Percentiles rank a stretch among this genome's conserved stretches.
Conservation (phyloP, 2,797 vertebrate species). For the Sardinella longiceps region DNA sequence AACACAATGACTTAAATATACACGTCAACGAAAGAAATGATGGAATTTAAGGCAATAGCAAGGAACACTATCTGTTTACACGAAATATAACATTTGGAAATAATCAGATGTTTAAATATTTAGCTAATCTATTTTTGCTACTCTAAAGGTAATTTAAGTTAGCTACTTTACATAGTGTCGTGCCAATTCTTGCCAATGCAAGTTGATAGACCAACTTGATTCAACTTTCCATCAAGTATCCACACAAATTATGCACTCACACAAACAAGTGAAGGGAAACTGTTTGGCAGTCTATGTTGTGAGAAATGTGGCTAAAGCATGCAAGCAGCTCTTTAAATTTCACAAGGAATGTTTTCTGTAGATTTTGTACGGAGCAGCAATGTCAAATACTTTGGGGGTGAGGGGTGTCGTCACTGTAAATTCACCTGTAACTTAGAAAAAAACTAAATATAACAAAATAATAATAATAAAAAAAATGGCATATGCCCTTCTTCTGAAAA, state of each 20-base stretch:
- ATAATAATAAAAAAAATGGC: not conserved
- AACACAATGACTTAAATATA: conserved; percentile 61
- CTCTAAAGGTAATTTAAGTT: conserved; percentile 76
- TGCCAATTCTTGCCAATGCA: conserved; percentile 62
- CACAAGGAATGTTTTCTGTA: conserved; percentile 55
- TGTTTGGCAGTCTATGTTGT: conserved; percentile 41
- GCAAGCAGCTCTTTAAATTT: conserved; percentile 51
- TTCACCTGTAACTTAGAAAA: not conserved
- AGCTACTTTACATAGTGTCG: conserved; percentile 71
- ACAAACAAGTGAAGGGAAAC: conserved; percentile 28
- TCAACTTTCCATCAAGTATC: conserved; percentile 29
- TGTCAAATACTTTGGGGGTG: conserved; percentile 37
- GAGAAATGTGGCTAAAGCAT: conserved; percentile 43
- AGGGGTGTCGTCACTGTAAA: not conserved
- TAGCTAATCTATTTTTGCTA: conserved; percentile 72
- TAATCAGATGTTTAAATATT: conserved; percentile 73
- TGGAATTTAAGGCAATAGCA: conserved; percentile 73
- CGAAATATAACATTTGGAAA: conserved; percentile 74
- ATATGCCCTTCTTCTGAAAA: not conserved
- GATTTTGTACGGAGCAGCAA: conserved; percentile 55
- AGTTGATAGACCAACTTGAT: conserved; percentile 39
- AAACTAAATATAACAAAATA: not conserved
- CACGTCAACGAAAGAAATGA: conserved; percentile 61
- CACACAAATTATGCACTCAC: conserved; percentile 32
- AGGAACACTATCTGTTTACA: conserved; percentile 67